A percentile compares a stretch with the other conserved stretches of the same genome.
phyloP scores from a whole-genome alignment of 1,140 invertebrate genomes.

The Dreissena polymorpha region DNA sequence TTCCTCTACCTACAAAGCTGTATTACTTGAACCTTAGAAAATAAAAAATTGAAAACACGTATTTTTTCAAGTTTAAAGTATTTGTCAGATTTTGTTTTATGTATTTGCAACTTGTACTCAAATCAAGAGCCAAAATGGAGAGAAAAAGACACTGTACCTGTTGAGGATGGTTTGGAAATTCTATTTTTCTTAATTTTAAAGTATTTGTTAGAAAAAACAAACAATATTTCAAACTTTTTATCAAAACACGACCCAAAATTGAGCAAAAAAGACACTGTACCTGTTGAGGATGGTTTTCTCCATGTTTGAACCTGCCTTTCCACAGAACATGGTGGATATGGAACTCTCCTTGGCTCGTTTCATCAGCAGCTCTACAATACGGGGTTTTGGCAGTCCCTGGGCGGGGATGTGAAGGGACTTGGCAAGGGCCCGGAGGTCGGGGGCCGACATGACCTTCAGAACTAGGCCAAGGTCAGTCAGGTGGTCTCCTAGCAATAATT shows the following conservation, averaged over 20 bases:
- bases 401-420: slow-evolving; percentile 73
- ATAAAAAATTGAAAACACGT: too few species aligned
- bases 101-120: too few species aligned
- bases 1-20: too few species aligned
- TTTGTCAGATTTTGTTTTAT: too few species aligned
- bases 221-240: too few species aligned
- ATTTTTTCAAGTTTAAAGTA: too few species aligned
- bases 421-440: slow-evolving; percentile 72
- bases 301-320: slow-evolving; percentile 44
- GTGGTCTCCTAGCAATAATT: slow-evolving; percentile 62
- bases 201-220: too few species aligned
- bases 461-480: slow-evolving; percentile 69
- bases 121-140: too few species aligned
- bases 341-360: slow-evolving; percentile 73
- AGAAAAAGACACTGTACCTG: too few species aligned
- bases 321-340: slow-evolving; percentile 64
- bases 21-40: too few species aligned
- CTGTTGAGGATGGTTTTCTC: slow-evolving; percentile 62
- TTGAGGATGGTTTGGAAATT: too few species aligned
- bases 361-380: slow-evolving; percentile 67
- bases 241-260: too few species aligned
- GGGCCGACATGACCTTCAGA: slow-evolving; percentile 70
- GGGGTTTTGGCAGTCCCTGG: slow-evolving; percentile 58
- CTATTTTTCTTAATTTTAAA: slow-evolving; percentile 18
- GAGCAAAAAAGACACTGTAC: slow-evolving; percentile 27